Conservation (phyloP, 2,888 invertebrate genomes). For the Cistogaster globosa region DNA sequence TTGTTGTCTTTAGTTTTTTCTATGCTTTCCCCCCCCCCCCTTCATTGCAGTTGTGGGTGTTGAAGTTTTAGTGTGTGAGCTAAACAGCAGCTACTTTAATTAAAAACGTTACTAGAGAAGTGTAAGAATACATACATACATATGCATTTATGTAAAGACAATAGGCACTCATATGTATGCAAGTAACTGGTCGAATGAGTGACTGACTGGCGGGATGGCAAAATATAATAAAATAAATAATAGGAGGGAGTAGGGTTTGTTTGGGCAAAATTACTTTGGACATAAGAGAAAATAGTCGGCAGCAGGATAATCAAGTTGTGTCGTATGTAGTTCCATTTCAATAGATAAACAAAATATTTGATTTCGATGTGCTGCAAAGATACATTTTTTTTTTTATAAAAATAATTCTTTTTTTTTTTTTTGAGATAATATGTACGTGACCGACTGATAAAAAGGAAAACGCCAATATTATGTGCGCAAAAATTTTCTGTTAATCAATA, state of each 20-base stretch:
- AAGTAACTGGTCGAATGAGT: slow-evolving; percentile 16
- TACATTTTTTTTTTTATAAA: slow-evolving; percentile 38
- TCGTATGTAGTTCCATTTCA: slow-evolving; percentile 28
- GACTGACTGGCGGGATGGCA: background rate
- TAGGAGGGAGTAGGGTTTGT: background rate
- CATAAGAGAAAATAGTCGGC: slow-evolving; percentile 12
- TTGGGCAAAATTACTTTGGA: slow-evolving; percentile 46
- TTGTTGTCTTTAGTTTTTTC: slow-evolving; percentile 6
- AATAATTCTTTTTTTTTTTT: background rate
- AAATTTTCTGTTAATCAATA: slow-evolving; percentile 22
- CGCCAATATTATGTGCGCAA: slow-evolving; percentile 16
- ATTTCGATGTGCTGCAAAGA: slow-evolving; percentile 51
- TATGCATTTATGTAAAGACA: too few relatives aligned
- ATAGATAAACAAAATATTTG: slow-evolving; percentile 61
- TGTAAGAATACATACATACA: background rate
- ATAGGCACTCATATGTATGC: background rate
- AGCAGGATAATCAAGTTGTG: slow-evolving; percentile 45
- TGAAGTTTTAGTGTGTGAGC: slow-evolving; percentile 8
- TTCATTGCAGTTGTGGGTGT: slow-evolving; percentile 10
- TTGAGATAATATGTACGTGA: slow-evolving; percentile 58
- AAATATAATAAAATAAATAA: too few relatives aligned
- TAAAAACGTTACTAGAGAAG: slow-evolving; percentile 37
- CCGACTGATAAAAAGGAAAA: slow-evolving; percentile 32
- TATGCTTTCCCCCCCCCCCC: background rate
- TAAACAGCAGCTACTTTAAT: slow-evolving; percentile 30